Base-by-base conservation (phyloP, 2,113 vertebrate genomes). In the Ptilorrhoa leucosticta region DNA sequence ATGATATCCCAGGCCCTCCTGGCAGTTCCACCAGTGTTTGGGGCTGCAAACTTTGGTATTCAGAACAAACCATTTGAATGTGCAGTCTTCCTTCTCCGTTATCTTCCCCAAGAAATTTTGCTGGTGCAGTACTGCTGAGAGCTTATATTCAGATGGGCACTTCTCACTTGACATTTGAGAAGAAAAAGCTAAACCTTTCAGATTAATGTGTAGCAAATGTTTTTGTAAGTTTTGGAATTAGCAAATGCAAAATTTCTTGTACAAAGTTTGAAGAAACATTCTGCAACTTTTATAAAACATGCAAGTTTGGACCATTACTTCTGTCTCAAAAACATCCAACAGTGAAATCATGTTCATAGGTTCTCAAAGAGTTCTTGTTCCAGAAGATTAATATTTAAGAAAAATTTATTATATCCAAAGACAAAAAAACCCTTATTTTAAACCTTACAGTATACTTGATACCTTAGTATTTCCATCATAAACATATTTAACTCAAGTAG, bases 351-450 rank as follows among this genome's bases (percentile, higher is more conserved):
- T 2, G 16, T 77, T 78, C 24, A n/a, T 26, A 60, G 22, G 15
- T 81, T 83, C 40, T 83, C 66, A 53, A 66, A 90, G 64, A 51
- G 56, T 75, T 87, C 56, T 93, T 93, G 30, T 54, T 86, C 47
- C 65, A 77, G 51, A 83, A 92, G 42, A 70, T 44, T 50, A 89
- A 7, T 31, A 53, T 76, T 48, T 56, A 75, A 89, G 78, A 92
- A 90, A 93, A 87, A 61, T 10, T 23, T 90, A 68, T 79, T 71
- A n/a, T 68, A 86, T 89, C 50, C 68, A 81, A 77, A 90, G 81
- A 73, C 75, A 89, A 96, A 95, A 92, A 92, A 85, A 30, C 4
- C 68, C 30, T 78, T 70, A 40, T 60, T 94, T 95, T 79, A 85
- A 88, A 87, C 45, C 60, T 72, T 82, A 64, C 31, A 76, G 53